A percentile compares a stretch with the other conserved stretches of the same genome.
Conservation (phyloP, 2,888 invertebrate species). For the Stenodema calcarata region DNA sequence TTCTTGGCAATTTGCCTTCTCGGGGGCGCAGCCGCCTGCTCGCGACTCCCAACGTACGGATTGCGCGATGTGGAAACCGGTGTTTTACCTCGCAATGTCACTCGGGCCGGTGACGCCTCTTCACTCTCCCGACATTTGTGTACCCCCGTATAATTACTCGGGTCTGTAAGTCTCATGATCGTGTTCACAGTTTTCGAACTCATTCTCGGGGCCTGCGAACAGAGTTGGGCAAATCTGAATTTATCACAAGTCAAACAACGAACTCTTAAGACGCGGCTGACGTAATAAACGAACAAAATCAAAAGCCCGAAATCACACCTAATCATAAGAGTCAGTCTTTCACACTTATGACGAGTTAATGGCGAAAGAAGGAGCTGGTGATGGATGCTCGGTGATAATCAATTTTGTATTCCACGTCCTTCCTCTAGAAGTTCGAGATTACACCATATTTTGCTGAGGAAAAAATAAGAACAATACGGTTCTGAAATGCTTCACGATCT, state of each 20-base stretch:
- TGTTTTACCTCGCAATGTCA: neutral
- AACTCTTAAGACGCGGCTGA: neutral
- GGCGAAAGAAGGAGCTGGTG: no score
- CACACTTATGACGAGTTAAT: no score
- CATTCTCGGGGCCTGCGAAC: slow-evolving; percentile 3
- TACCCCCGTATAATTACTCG: slow-evolving; percentile 85
- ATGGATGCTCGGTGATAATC: no score
- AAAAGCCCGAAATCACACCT: no score
- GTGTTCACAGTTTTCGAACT: slow-evolving; percentile 56
- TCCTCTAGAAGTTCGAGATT: no score
- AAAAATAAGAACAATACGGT: no score
- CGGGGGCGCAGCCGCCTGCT: neutral
- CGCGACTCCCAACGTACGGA: neutral
- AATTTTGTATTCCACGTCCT: no score
- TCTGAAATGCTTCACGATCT: no score
- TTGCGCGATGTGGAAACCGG: neutral
- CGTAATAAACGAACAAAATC: no score
- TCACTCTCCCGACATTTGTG: slow-evolving; percentile 72
- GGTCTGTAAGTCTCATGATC: slow-evolving; percentile 81
- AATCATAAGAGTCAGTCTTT: no score
- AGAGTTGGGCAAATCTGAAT: neutral
- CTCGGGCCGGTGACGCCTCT: neutral
- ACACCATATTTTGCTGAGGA: no score
- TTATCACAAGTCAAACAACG: neutral
- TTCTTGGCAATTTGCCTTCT: neutral